Conservation (phyloP, 2,888 invertebrate species). For the Hydroisotoma schaefferi region DNA sequence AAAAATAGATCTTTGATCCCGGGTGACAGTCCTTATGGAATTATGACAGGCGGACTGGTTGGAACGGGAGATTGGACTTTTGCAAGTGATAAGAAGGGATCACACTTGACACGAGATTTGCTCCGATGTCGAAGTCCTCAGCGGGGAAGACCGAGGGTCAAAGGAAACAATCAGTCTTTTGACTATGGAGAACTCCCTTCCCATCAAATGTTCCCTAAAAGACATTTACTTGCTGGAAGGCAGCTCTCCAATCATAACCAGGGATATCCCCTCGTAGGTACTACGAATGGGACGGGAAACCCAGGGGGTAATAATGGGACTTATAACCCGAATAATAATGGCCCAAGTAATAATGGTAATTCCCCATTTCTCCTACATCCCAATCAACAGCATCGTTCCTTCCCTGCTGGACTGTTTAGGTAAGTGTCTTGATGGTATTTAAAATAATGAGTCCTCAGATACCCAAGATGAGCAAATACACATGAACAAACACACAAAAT, state of each 20-base stretch:
- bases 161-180: constrained; percentile 38
- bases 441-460: no score
- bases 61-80: constrained; percentile 39
- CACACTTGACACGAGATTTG: constrained; percentile 30
- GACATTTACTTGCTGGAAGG: constrained; percentile 44
- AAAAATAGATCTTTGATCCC: constrained; percentile 44
- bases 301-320: background rate
- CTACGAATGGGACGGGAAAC: no score
- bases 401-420: constrained; percentile 46
- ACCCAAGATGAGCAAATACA: no score
- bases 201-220: constrained; percentile 49
- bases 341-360: constrained; percentile 3
- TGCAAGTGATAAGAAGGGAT: constrained; percentile 32
- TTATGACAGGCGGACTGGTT: constrained; percentile 31
- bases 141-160: constrained; percentile 12
- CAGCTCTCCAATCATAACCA: constrained; percentile 37
- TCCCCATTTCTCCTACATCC: constrained; percentile 25
- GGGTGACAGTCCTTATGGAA: constrained; percentile 43
- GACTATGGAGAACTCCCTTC: constrained; percentile 48
- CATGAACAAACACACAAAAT: no score
- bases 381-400: constrained; percentile 41
- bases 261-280: constrained; percentile 14
- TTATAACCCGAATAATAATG: constrained; percentile 8
- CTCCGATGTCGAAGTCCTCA: constrained; percentile 37
- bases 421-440: no score